Evolutionary conservation across 2,797 vertebrate species (phyloP), one percentile per base, ranked within the genome.

Genomic region (Lophotriccus pileatus): DNA sequence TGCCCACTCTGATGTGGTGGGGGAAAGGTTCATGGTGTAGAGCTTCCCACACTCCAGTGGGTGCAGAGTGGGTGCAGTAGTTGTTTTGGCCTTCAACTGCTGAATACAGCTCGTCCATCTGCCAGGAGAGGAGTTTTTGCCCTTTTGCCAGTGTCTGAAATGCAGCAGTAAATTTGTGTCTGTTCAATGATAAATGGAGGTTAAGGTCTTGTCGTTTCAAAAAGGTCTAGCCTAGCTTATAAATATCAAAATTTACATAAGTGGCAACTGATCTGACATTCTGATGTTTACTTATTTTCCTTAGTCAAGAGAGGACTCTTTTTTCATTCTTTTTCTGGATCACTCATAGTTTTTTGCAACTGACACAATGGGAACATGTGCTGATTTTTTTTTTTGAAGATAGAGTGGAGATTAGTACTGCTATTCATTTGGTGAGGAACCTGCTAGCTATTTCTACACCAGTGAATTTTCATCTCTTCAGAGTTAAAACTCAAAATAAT

Each of bases 241-340:
- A 96, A 95, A 95, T 94, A 96, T 72, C 64, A 95, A 85, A 74
- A 94, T 95, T 94, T 94, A 75, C 87, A 72, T 95, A 95, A 80
- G 27, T 88, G 79, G 56, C 60, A 89, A 68, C 60, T 55, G 53
- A 50, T 87, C 39, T 85, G 87, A 84, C 66, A 78, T 89, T 85
- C 64, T 63, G 52, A 43, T 89, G 37, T 90, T 93, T 85, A 59
- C 36, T 78, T 87, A 67, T 63, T 87, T 92, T 22, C 39, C 36
- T 86, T 69, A 52, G 4, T 86, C 32, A 39, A 66, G 69, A 86
- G 14, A 75, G 12, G 21, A 55, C 3, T 67, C 22, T 49, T 67
- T 89, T 41, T 72, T 47, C 6, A 25, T 85, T 88, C 36, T 50
- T 73, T 86, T 87, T 72, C 27, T 90, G 30, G 37, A 87, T 87